Evolutionary conservation across 2,888 invertebrate genomes (phyloP).

Genomic region (Julus scanicus): DNA sequence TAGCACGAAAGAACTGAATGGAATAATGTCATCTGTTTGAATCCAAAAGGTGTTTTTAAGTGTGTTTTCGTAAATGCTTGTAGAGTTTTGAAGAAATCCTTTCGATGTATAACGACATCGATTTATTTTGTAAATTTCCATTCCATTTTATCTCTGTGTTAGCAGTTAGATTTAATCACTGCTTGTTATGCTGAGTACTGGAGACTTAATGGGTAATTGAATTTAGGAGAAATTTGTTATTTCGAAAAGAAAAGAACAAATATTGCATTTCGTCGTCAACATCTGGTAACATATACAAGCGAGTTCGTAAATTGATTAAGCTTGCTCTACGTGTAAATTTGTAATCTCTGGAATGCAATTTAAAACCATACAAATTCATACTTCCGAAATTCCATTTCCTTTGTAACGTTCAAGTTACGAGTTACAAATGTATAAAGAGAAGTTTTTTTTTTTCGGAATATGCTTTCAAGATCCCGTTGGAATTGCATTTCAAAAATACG

Average conservation of each 20-base stretch:
- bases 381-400: not conserved
- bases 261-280: not conserved
- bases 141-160: not conserved
- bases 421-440: not conserved
- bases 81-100: not conserved
- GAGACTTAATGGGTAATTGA: constrained; percentile 26
- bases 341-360: not conserved
- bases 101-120: not conserved
- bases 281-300: not conserved
- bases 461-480: not conserved
- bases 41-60: too few relatives aligned
- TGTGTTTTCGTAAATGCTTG: not conserved
- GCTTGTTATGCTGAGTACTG: not conserved
- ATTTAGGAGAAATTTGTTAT: not conserved
- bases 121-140: not conserved
- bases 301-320: not conserved
- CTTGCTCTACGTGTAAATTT: not conserved
- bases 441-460: not conserved
- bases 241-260: not conserved
- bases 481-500: not conserved
- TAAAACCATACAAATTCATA: not conserved
- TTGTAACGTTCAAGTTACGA: not conserved
- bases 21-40: too few relatives aligned
- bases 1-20: too few relatives aligned
- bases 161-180: constrained; percentile 22